Percentiles rank a stretch among this genome's conserved stretches.
Conservation (phyloP, 2,113 vertebrate genomes). For the Mastomys coucha region DNA sequence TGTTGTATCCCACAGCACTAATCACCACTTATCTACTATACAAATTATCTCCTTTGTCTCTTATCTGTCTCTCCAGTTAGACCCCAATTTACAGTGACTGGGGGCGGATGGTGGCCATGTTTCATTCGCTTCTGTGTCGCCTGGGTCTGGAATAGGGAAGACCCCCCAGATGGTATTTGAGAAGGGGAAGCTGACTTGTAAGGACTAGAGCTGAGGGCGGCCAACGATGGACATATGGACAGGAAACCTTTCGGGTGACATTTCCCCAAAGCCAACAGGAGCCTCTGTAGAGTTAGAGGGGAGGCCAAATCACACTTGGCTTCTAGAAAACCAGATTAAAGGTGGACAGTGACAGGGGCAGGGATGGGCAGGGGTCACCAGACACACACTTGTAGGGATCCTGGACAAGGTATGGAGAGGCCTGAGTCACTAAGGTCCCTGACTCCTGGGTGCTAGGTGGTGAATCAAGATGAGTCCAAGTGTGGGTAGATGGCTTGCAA, state of each 20-base stretch:
- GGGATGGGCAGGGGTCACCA: background rate
- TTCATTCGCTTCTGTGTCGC: background rate
- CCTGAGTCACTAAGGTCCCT: background rate
- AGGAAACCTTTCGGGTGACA: background rate
- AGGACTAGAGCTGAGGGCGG: background rate
- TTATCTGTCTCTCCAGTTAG: background rate
- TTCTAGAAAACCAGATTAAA: background rate
- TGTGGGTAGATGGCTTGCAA: background rate
- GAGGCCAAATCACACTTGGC: background rate
- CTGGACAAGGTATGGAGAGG: background rate
- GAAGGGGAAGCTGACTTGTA: background rate
- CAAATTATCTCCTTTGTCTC: background rate
- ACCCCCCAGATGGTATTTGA: background rate
- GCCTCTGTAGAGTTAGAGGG: background rate
- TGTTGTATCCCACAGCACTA: background rate
- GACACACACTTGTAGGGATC: background rate
- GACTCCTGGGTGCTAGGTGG: background rate
- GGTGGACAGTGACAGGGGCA: background rate
- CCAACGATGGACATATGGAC: fast-evolving
- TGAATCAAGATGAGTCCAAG: background rate
- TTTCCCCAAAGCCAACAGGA: background rate
- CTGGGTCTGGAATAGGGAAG: background rate
- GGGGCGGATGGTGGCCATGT: no score
- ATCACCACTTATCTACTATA: background rate
- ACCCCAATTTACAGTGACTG: background rate